Conservation (phyloP, 2,113 vertebrate species). For the Aptenodytes forsteri region DNA sequence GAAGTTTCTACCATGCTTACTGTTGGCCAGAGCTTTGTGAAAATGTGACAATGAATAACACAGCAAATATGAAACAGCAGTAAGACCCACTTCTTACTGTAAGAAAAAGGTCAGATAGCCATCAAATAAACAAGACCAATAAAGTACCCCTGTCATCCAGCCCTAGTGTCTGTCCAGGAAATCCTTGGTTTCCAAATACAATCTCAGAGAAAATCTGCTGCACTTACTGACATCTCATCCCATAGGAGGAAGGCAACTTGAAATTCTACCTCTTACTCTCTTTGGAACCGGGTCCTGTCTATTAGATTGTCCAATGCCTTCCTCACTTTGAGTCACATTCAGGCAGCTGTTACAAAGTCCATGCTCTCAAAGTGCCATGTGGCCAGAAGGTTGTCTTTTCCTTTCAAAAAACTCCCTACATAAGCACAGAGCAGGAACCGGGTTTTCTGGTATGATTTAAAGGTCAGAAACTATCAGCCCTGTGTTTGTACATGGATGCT, state of each 20-base stretch:
- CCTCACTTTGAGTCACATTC: neutral
- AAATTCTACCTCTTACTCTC: neutral
- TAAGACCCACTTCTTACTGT: neutral
- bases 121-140: neutral
- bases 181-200: neutral
- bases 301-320: neutral
- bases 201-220: neutral
- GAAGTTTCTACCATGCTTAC: neutral
- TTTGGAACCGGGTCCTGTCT: neutral
- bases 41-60: neutral
- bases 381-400: neutral
- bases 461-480: neutral
- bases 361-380: neutral
- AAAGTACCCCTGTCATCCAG: neutral
- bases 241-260: neutral
- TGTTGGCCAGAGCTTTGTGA: neutral
- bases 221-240: neutral
- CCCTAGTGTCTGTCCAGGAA: neutral
- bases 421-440: neutral
- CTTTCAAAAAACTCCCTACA: neutral
- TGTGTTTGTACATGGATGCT: neutral
- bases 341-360: neutral
- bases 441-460: neutral
- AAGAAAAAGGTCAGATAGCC: neutral
- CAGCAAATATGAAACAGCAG: neutral